Conservation (phyloP, 2,888 invertebrate genomes). For the Rhagonycha fulva region DNA sequence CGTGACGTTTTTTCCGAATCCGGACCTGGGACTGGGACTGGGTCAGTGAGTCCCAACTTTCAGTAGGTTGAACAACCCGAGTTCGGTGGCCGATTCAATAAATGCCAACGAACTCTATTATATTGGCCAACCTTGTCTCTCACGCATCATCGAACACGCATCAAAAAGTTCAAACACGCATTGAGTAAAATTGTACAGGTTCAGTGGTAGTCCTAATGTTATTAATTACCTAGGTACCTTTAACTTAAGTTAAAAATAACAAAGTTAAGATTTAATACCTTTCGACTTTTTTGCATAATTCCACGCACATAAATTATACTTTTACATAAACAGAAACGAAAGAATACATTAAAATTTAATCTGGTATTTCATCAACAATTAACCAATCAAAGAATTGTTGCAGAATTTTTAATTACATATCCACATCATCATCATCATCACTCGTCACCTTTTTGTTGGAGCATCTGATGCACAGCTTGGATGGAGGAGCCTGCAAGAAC, state of each 20-base stretch:
- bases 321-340: neutral
- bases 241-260: too few species aligned
- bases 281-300: neutral
- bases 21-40: constrained; percentile 37
- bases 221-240: too few species aligned
- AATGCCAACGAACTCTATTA: constrained; percentile 48
- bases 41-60: constrained; percentile 47
- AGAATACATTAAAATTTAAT: too few species aligned
- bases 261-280: too few species aligned
- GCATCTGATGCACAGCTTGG: too few species aligned
- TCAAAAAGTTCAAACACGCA: neutral
- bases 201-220: neutral
- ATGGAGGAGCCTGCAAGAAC: too few species aligned
- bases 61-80: constrained; percentile 52
- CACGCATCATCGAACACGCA: constrained; percentile 10
- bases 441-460: too few species aligned
- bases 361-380: neutral
- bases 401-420: neutral
- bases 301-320: neutral
- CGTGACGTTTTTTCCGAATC: constrained; percentile 6
- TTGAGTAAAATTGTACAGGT: neutral
- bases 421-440: too few species aligned
- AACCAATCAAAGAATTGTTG: neutral
- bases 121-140: constrained; percentile 18
- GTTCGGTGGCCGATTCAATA: constrained; percentile 40